Evolutionary conservation across 2,888 invertebrate species (phyloP).

Genomic region (Patella caerulea): DNA sequence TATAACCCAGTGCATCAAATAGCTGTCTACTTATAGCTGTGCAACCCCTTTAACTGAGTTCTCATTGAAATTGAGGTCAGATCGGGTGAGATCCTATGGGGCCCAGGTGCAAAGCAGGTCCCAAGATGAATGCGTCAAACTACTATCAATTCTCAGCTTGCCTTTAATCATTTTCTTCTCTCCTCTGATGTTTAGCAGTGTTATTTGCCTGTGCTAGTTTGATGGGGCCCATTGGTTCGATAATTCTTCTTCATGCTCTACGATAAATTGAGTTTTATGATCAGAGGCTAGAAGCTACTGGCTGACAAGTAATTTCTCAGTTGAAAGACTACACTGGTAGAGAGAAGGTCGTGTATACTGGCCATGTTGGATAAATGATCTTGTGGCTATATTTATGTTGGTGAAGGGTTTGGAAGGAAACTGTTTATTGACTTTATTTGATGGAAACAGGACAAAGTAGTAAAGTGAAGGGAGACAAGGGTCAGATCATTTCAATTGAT

Average conservation of each 20-base stretch:
- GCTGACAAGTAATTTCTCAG: conserved; percentile 30
- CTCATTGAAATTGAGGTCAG: conserved; percentile 1
- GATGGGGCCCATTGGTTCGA: conserved; percentile 15
- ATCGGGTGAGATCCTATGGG: conserved; percentile 6
- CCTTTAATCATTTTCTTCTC: conserved; percentile 24
- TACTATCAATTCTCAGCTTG: conserved; percentile 26
- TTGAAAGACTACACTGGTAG: conserved; percentile 14
- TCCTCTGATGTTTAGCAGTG: conserved; percentile 25
- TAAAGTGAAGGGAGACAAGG: too few species aligned
- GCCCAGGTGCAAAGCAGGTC: conserved; percentile 7
- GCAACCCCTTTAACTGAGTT: conserved; percentile 22
- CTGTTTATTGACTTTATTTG: too few species aligned
- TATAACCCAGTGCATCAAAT: too few species aligned
- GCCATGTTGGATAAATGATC: too few species aligned
- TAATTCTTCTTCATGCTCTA: conserved; percentile 8
- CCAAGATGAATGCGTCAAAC: conserved; percentile 23
- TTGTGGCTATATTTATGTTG: too few species aligned
- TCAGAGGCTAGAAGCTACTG: conserved; percentile 16
- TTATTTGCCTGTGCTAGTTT: conserved; percentile 18
- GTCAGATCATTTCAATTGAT: too few species aligned
- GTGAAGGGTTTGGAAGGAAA: too few species aligned
- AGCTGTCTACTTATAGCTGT: conserved; percentile 7
- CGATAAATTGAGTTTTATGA: conserved; percentile 29
- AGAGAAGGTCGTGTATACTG: too few species aligned
- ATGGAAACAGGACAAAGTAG: too few species aligned